These are phyloP conservation scores for Diglossa cyanea DNA, from an alignment of 2,797 vertebrate species.

Conservation along the genomic window DNA sequence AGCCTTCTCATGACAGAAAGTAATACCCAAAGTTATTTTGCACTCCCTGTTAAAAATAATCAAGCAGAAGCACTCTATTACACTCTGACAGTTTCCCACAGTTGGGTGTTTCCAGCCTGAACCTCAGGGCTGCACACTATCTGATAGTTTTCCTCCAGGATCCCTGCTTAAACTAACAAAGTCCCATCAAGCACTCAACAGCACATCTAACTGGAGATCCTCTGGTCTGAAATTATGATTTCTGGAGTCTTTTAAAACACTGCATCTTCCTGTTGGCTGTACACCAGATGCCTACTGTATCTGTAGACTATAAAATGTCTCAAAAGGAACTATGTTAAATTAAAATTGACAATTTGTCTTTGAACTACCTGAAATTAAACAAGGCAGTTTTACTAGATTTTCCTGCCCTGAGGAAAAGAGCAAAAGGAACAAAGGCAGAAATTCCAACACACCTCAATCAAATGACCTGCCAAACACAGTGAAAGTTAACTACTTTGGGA, in stretches of 20 bases:
- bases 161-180: neutral
- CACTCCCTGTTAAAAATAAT: neutral
- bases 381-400: constrained; percentile 69
- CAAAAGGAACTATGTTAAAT: constrained; percentile 67
- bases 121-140: neutral
- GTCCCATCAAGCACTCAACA: neutral
- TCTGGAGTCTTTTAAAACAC: neutral
- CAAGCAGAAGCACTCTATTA: neutral
- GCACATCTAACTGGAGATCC: neutral
- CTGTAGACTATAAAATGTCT: constrained; percentile 57
- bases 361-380: constrained; percentile 67
- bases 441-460: constrained; percentile 65
- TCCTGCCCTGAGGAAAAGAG: constrained; percentile 67
- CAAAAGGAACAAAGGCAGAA: constrained; percentile 68
- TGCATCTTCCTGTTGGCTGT: constrained; percentile 58
- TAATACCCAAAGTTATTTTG: neutral
- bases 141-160: neutral
- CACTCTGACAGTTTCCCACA: neutral
- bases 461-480: constrained; percentile 51
- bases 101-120: neutral
- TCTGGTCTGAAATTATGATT: neutral
- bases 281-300: constrained; percentile 59
- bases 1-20: neutral
- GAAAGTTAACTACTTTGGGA: constrained; percentile 55
- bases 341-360: constrained; percentile 73